These are phyloP conservation scores for Seladonia tumulorum DNA, from an alignment of 2,888 invertebrate species.

Conservation along the genomic window DNA sequence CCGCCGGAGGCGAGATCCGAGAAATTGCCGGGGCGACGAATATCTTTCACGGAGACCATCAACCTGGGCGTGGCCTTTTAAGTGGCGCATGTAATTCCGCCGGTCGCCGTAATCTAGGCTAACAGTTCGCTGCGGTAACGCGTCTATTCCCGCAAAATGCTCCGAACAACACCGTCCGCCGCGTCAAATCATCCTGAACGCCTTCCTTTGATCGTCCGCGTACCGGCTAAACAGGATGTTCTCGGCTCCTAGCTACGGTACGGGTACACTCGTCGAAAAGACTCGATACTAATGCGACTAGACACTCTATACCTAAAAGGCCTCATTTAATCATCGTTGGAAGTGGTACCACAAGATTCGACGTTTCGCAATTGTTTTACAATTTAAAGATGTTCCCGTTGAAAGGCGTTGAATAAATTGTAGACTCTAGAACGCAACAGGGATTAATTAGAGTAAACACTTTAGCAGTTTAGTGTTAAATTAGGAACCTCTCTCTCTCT, in stretches of 20 bases:
- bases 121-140: constrained; percentile 3
- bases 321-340: too few species aligned
- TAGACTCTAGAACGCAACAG: too few species aligned
- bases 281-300: neutral
- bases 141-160: neutral
- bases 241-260: neutral
- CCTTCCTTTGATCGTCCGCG: neutral
- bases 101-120: constrained; percentile 19
- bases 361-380: too few species aligned
- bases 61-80: constrained; percentile 50
- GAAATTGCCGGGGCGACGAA: constrained; percentile 47
- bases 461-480: too few species aligned
- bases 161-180: neutral
- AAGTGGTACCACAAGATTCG: too few species aligned
- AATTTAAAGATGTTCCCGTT: too few species aligned
- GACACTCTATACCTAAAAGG: too few species aligned
- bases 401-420: too few species aligned
- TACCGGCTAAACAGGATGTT: neutral
- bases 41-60: constrained; percentile 34
- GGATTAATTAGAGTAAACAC: too few species aligned
- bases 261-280: too few species aligned
- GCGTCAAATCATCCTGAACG: neutral
- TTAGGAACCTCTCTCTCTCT: too few species aligned
- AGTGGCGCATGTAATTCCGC: constrained; percentile 43
- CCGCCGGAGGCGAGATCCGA: constrained; percentile 44